These are phyloP conservation scores for Cyphomyrmex costatus DNA, from an alignment of 1,140 invertebrate species.

Conservation along the genomic window DNA sequence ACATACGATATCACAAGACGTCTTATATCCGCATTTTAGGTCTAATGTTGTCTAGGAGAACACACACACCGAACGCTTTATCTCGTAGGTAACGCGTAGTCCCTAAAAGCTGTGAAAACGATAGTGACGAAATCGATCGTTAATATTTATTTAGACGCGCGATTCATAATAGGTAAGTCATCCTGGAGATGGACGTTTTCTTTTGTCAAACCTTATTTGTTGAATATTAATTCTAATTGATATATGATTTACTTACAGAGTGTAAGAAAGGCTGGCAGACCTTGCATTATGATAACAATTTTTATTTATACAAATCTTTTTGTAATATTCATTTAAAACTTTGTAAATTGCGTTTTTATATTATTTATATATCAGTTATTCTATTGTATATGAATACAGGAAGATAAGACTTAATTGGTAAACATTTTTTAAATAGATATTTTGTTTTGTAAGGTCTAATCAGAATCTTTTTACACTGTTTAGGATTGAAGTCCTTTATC, in stretches of 20 bases:
- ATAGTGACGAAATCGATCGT: conserved; percentile 22
- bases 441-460: conserved; percentile 7
- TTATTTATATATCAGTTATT: conserved; percentile 13
- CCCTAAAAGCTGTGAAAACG: conserved; percentile 55
- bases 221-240: conserved; percentile 53
- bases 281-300: conserved; percentile 20
- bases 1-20: too few relatives aligned
- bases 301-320: not conserved
- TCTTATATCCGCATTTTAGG: too few relatives aligned
- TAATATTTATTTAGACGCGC: conserved; percentile 62
- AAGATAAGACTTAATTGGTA: not conserved
- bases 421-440: not conserved
- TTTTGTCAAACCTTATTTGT: conserved; percentile 50
- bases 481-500: conserved; percentile 15
- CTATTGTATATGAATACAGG: not conserved
- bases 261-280: conserved; percentile 26
- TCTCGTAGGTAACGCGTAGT: conserved; percentile 52
- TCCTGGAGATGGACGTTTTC: conserved; percentile 72
- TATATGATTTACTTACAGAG: conserved; percentile 48
- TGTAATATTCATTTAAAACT: not conserved
- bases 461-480: conserved; percentile 40
- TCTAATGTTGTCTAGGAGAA: not conserved
- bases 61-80: conserved; percentile 53
- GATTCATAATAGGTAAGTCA: conserved; percentile 58
- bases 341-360: not conserved